Evolutionary conservation across 2,888 invertebrate genomes (phyloP), one percentile per base, ranked within the genome.

Genomic region (Ceramica pisi): DNA sequence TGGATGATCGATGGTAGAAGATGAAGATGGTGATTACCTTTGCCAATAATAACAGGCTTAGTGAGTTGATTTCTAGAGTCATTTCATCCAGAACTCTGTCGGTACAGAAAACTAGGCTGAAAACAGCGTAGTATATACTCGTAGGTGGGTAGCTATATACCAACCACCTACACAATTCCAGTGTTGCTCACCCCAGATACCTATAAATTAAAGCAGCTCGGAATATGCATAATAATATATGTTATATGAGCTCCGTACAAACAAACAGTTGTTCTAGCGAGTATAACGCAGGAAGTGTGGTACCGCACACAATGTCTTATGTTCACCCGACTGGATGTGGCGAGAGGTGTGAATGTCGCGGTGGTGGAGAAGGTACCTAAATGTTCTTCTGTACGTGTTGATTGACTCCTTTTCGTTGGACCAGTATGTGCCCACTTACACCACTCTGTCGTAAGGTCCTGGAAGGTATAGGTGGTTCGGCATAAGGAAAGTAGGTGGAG

Each of bases 231-330:
- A 87, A 89, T 85, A 86, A 85, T 86, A 85, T 91, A 88, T 88
- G 88, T 89, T 90, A 90, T 89, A 89, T 89, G 90, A 90, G 89
- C 82, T 90, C 89, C 89, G 89, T 88, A 92, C 94, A 93, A 92
- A 94, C 94, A 94, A 94, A 92, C 95, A 94, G 95, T 95, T 94
- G 95, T 93, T 94, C 92, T 90, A 90, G 90, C 90, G 90, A 86
- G 91, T 90, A 90, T 88, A 89, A 87, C 88, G 87, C 92, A 90
- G 93, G 93, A 92, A 93, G 93, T 89, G 91, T 92, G 92, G 85
- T 82, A 87, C 88, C 89, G 88, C 86, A 89, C 91, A 89, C 91
- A 92, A 92, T 92, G 94, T 95, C 95, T 94, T 95, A 94, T 95
- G 95, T 93, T 95, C 93, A 93, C 92, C 91, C 91, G 92, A 93